Percentiles rank a stretch among this genome's conserved stretches.
Evolutionary conservation across 2,797 vertebrate genomes (phyloP).

Genomic region (Ataeniobius toweri): DNA sequence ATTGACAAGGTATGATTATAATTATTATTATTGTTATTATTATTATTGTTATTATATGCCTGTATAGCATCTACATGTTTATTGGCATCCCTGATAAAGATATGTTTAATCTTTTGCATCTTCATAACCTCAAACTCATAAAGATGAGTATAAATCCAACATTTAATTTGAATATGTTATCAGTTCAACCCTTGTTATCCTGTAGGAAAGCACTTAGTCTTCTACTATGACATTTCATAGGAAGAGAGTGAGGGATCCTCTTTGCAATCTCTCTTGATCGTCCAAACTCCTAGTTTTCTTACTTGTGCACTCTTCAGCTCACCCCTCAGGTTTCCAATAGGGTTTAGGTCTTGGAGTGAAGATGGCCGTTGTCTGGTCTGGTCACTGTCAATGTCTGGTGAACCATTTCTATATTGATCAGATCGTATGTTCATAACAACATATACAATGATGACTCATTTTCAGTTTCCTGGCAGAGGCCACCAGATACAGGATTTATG

Average conservation of each 20-base stretch:
- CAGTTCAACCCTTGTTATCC: neutral
- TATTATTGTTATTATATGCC: neutral
- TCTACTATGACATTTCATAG: neutral
- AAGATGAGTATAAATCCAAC: neutral
- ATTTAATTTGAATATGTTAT: neutral
- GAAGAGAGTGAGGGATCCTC: neutral
- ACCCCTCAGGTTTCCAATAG: too few species aligned
- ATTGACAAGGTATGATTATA: slow-evolving; percentile 81
- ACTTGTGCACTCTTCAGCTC: too few species aligned
- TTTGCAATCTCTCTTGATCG: neutral
- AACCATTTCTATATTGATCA: neutral
- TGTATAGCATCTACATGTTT: neutral
- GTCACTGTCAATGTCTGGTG: neutral
- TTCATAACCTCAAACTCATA: neutral
- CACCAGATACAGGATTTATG: neutral
- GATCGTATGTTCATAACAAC: neutral
- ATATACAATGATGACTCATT: neutral
- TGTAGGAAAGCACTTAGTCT: neutral
- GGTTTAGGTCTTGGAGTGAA: neutral
- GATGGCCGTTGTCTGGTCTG: too few species aligned
- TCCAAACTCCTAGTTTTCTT: neutral
- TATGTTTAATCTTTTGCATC: neutral
- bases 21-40: neutral
- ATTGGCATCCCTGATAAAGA: neutral
- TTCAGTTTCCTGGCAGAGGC: neutral